Percentiles rank a stretch among this genome's conserved stretches.
phyloP scores from a whole-genome alignment of 2,888 invertebrate genomes.

The Petrophora chlorosata region DNA sequence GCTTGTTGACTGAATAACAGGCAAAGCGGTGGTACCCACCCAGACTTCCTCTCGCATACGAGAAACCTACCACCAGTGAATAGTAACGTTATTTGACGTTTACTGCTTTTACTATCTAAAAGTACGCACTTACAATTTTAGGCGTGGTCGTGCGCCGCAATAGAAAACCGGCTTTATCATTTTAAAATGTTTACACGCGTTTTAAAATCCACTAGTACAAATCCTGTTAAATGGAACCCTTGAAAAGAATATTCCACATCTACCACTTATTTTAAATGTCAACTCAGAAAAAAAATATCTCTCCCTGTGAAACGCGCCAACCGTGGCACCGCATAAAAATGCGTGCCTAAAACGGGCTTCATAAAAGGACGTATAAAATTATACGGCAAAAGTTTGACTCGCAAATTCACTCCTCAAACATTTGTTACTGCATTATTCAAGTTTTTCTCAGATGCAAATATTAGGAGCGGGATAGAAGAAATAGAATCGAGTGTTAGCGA shows the following conservation, averaged over 20 bases:
- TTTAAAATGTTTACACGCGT: background rate
- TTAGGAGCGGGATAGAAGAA: slow-evolving; percentile 44
- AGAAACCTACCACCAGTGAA: no score
- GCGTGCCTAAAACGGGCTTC: slow-evolving; percentile 30
- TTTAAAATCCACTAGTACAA: slow-evolving; percentile 9
- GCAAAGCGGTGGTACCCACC: no score
- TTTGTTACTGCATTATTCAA: slow-evolving; percentile 52
- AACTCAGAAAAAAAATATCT: slow-evolving; percentile 27
- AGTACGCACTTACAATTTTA: no score
- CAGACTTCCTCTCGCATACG: no score
- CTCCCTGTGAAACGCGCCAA: slow-evolving; percentile 24
- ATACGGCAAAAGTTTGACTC: slow-evolving; percentile 40
- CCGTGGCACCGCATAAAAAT: slow-evolving; percentile 36
- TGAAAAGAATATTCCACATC: slow-evolving; percentile 13
- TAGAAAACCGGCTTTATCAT: background rate
- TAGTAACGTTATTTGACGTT: no score
- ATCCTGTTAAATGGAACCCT: slow-evolving; percentile 8
- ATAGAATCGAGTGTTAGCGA: slow-evolving; percentile 45
- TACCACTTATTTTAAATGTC: slow-evolving; percentile 28
- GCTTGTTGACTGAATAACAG: no score
- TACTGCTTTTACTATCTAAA: no score
- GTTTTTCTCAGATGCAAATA: slow-evolving; percentile 47
- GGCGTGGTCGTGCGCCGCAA: no score
- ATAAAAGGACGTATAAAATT: slow-evolving; percentile 39
- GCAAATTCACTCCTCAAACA: slow-evolving; percentile 45